A percentile compares a stretch with the other conserved stretches of the same genome.
These are phyloP conservation scores for Battus philenor DNA, from an alignment of 1,140 invertebrate genomes.

Conservation along the genomic window DNA sequence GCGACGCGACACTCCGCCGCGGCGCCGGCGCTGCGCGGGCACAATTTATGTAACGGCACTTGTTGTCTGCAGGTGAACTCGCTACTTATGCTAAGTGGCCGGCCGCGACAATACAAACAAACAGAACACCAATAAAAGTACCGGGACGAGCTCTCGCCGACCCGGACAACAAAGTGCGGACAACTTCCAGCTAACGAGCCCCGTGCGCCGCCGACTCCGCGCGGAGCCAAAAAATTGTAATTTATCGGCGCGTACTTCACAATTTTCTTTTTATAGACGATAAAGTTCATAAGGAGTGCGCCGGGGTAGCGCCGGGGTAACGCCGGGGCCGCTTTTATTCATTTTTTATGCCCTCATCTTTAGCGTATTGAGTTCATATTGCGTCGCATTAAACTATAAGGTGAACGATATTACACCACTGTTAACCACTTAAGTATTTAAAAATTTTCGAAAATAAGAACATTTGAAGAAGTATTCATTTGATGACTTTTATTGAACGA, in stretches of 20 bases:
- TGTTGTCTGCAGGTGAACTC: slow-evolving; percentile 51
- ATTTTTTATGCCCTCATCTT: slow-evolving; percentile 6
- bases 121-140: slow-evolving; percentile 9
- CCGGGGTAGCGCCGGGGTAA: background rate
- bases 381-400: too few species aligned
- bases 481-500: too few species aligned
- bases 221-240: slow-evolving; percentile 3
- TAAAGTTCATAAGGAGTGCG: slow-evolving; percentile 1
- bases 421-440: too few species aligned
- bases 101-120: slow-evolving; percentile 21
- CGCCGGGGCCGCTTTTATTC: background rate
- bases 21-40: too few species aligned
- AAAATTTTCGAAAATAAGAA: too few species aligned
- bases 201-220: background rate
- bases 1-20: too few species aligned
- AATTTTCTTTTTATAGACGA: slow-evolving; percentile 11
- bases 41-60: slow-evolving; percentile 65
- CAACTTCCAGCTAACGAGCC: slow-evolving; percentile 11
- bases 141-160: too few species aligned
- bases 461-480: too few species aligned
- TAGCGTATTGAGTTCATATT: background rate
- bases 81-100: slow-evolving; percentile 59
- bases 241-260: slow-evolving; percentile 6
- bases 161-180: slow-evolving; percentile 7
- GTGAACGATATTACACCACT: too few species aligned